Conservation (phyloP, 2,797 vertebrate genomes). For the Tachyglossus aculeatus region DNA sequence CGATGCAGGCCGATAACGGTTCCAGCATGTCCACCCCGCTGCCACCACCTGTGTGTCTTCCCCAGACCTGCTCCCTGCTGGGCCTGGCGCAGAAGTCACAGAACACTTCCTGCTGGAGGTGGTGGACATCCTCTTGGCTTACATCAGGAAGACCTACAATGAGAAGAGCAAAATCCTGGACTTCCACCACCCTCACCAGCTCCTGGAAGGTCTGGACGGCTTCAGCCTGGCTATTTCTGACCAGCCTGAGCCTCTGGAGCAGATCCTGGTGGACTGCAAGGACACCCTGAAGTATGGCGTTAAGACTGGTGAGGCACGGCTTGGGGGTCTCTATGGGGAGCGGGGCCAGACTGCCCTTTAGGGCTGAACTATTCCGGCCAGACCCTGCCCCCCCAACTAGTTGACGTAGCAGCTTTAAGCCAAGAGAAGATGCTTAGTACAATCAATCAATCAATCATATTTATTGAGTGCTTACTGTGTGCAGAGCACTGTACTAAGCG, state of each 20-base stretch:
- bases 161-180: conserved; percentile 74
- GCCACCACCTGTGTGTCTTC: not conserved
- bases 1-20: too few relatives aligned
- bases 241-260: conserved; percentile 71
- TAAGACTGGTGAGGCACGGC: conserved; percentile 65
- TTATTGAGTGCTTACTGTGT: too few relatives aligned
- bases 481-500: too few relatives aligned
- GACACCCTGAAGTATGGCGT: conserved; percentile 77
- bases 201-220: conserved; percentile 75
- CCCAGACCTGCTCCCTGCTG: conserved; percentile 71
- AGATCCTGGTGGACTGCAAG: conserved; percentile 74
- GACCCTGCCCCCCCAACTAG: too few relatives aligned
- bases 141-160: conserved; percentile 71
- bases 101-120: conserved; percentile 72
- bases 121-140: conserved; percentile 69
- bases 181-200: conserved; percentile 75
- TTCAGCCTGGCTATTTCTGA: conserved; percentile 74
- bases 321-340: not conserved
- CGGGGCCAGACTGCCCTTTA: too few relatives aligned
- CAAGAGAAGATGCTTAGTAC: too few relatives aligned
- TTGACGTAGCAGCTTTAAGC: too few relatives aligned
- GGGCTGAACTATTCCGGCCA: too few relatives aligned
- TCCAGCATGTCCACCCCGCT: too few relatives aligned
- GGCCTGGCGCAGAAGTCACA: conserved; percentile 65
- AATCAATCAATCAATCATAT: too few relatives aligned